Percentiles rank a stretch among this genome's conserved stretches.
phyloP scores from a whole-genome alignment of 2,888 invertebrate genomes.

The Scaptomyza tumidula region DNA sequence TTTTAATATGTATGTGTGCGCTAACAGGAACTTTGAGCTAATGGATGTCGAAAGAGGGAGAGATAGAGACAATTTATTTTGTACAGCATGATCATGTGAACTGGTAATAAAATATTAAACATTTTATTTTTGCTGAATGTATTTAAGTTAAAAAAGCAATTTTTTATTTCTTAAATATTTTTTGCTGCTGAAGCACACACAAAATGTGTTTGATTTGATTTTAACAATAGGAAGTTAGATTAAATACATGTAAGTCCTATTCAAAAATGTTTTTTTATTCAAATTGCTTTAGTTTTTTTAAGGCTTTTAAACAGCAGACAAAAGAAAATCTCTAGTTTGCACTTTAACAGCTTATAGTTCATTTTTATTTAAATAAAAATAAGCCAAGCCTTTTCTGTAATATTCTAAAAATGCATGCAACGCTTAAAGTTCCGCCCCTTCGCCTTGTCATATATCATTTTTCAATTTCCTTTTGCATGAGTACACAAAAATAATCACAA shows the following conservation, averaged over 20 bases:
- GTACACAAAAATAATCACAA: constrained; percentile 11
- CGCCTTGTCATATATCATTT: constrained; percentile 51
- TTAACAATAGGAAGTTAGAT: neutral
- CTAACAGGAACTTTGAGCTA: constrained; percentile 8
- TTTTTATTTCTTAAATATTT: neutral
- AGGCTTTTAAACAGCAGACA: neutral
- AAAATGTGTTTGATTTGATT: neutral
- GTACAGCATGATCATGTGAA: neutral
- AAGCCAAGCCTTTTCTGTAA: neutral
- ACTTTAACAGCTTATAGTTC: constrained; percentile 4
- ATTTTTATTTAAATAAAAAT: constrained; percentile 30
- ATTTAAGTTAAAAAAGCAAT: neutral
- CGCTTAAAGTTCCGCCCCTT: constrained; percentile 1
- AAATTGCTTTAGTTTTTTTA: neutral
- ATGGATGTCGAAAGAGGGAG: constrained; percentile 3
- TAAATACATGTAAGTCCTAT: neutral
- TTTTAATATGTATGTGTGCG: constrained; percentile 1
- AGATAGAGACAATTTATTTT: neutral
- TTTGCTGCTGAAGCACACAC: neutral
- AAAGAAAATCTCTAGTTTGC: neutral
- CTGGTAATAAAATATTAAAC: neutral
- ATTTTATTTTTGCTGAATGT: neutral
- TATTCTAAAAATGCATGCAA: constrained; percentile 10
- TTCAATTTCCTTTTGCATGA: constrained; percentile 51
- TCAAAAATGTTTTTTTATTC: neutral